These are phyloP conservation scores for Ptychoptera albimana DNA, from an alignment of 2,888 invertebrate species.

Conservation along the genomic window DNA sequence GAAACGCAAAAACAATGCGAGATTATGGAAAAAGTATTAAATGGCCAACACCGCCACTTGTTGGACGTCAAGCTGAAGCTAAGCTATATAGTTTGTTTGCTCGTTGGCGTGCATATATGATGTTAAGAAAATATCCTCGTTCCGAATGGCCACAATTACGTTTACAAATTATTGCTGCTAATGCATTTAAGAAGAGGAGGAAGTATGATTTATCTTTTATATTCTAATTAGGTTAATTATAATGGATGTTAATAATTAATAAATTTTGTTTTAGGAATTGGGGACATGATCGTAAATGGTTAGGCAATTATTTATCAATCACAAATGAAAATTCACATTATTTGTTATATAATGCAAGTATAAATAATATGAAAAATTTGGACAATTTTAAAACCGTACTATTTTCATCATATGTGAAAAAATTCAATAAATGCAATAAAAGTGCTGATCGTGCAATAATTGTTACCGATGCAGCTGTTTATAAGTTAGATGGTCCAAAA, in stretches of 20 bases:
- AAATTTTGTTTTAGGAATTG: conserved; percentile 31
- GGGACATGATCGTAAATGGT: conserved; percentile 67
- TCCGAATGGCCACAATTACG: conserved; percentile 79
- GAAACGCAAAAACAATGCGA: conserved; percentile 42
- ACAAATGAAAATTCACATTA: conserved; percentile 51
- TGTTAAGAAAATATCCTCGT: conserved; percentile 62
- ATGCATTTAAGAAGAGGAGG: conserved; percentile 43
- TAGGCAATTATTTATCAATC: conserved; percentile 63
- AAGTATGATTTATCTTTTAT: conserved; percentile 9
- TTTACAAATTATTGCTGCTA: conserved; percentile 61
- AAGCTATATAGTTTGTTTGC: conserved; percentile 46
- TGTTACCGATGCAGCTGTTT: conserved; percentile 69
- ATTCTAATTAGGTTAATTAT: background rate
- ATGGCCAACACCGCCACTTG: conserved; percentile 71
- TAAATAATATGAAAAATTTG: conserved; percentile 48
- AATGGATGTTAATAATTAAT: conserved; percentile 29
- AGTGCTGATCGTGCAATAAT: conserved; percentile 77
- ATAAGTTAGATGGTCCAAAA: conserved; percentile 62
- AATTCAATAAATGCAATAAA: conserved; percentile 44
- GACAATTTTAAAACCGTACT: conserved; percentile 43
- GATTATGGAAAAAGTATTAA: conserved; percentile 61
- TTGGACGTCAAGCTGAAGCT: conserved; percentile 44
- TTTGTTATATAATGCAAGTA: conserved; percentile 45
- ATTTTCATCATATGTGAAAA: conserved; percentile 29
- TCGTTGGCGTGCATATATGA: conserved; percentile 81